Base-by-base conservation (phyloP, 2,113 vertebrate species). In the Lutjanus erythropterus region DNA sequence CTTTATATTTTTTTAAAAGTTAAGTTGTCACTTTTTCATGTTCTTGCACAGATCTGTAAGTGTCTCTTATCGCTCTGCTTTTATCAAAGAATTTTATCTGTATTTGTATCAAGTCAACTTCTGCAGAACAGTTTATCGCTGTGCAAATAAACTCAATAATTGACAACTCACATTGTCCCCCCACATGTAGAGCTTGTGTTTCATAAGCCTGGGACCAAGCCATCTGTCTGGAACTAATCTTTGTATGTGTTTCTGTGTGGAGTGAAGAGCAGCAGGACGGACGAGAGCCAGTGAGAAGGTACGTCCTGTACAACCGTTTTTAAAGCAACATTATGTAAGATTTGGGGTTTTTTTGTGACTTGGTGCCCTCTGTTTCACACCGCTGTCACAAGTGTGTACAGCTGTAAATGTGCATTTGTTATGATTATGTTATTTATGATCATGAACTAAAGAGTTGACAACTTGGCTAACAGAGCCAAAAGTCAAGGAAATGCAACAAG, bases 141-240 rank as follows among this genome's bases (percentile, higher is more conserved):
- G 44, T 61, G 50, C 71, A 91, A 85, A 89, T 64, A 82, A 87
- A 88, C 80, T 19, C 58, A 50, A 18, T 83, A 83, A 81, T 52
- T 69, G 55, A 71, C 68, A 31, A 46, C 50, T 81, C 52, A 76
- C 77, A 65, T 73, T 33, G 64, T 73, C 71, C 33, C 70, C 27
- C 56, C 66, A 60, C 60, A 78, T 70, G 81, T 75, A 18, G 37
- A 73, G 76, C 73, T 81, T 27, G 71, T 52, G 75, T 88, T 87
- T 86, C 87, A 70, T 4, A 49, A 87, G 74, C 9, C 75, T 60
- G 71, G 85, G 87, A 55, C 71, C 10, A 23, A 25, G 77, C 74
- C 83, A 72, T 86, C 50, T 53, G 59, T 78, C 86, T 88, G 82
- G 86, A 86, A 86, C 71, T 85, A 81, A 88, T 88, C 84, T 87